A percentile compares a stretch with the other conserved stretches of the same genome.
These are phyloP conservation scores for Lagodon rhomboides DNA, from an alignment of 2,797 vertebrate genomes.

Conservation along the genomic window DNA sequence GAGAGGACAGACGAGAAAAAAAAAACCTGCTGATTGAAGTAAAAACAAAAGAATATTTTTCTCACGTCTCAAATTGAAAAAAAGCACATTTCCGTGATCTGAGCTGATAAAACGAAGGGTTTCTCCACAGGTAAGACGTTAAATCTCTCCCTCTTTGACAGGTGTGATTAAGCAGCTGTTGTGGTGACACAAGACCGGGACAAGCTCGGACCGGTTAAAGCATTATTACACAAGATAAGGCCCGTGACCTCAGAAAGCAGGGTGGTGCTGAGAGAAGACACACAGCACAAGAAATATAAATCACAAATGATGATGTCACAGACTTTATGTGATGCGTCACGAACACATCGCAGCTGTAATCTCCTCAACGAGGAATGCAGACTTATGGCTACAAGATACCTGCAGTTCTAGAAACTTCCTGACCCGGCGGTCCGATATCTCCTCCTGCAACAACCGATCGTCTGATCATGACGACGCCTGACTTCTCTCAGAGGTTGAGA, in stretches of 20 bases:
- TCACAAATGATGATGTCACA: too few relatives aligned
- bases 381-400: not conserved
- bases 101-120: too few relatives aligned
- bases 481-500: not conserved
- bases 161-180: not conserved
- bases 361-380: not conserved
- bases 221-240: slow-evolving; percentile 3
- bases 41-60: not conserved
- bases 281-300: not conserved
- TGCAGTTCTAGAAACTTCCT: slow-evolving; percentile 32
- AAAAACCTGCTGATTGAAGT: not conserved
- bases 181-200: not conserved
- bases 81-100: too few relatives aligned
- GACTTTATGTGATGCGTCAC: too few relatives aligned
- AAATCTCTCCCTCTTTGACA: not conserved
- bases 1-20: slow-evolving; percentile 45
- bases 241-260: not conserved
- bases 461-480: not conserved
- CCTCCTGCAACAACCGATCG: not conserved
- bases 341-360: not conserved
- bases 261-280: not conserved
- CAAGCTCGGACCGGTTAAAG: not conserved
- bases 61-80: too few relatives aligned
- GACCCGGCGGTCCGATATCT: slow-evolving; percentile 19
- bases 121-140: not conserved